phyloP scores from a whole-genome alignment of 2,797 vertebrate genomes.

The Argya squamiceps region DNA sequence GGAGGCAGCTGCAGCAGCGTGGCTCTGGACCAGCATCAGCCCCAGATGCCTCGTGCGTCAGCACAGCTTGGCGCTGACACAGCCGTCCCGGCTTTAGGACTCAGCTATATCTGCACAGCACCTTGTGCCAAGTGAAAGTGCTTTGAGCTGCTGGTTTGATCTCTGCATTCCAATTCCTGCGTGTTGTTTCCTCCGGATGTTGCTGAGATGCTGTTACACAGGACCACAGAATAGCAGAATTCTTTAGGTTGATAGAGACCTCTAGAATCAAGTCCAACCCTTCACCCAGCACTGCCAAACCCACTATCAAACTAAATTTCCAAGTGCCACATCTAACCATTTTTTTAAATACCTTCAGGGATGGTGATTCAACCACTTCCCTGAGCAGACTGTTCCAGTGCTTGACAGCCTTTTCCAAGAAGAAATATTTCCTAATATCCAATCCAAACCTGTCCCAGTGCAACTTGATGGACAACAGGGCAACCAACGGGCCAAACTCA shows the following conservation, averaged over 20 bases:
- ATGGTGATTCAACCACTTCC: neutral
- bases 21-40: neutral
- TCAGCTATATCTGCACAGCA: neutral
- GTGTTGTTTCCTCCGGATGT: neutral
- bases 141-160: neutral
- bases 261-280: neutral
- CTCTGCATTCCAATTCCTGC: neutral
- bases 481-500: neutral
- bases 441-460: neutral
- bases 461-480: neutral
- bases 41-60: accelerated
- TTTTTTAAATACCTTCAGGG: neutral
- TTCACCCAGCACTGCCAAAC: neutral
- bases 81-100: neutral
- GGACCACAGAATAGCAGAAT: neutral
- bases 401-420: neutral
- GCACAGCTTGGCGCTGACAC: neutral
- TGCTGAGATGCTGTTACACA: neutral
- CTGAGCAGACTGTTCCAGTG: neutral
- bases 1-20: neutral
- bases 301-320: neutral
- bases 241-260: neutral
- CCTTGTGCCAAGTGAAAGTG: neutral
- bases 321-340: neutral
- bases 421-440: neutral